Evolutionary conservation across 2,797 vertebrate species (phyloP), one percentile per base, ranked within the genome.

Genomic region (Ctenochaetus hawaiiensis): DNA sequence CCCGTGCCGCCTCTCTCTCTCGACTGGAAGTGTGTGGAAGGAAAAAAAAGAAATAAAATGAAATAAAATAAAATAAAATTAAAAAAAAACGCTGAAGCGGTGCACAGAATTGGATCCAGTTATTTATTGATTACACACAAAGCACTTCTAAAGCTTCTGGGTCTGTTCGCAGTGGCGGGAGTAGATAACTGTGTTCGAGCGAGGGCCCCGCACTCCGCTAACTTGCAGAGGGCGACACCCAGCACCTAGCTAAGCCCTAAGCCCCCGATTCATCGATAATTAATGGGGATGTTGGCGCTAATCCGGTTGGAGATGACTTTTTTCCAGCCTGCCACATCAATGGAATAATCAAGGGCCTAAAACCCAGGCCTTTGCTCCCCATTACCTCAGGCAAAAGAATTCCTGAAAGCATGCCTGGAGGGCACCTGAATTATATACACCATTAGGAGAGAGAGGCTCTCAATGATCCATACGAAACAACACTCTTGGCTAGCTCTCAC

Each of bases 391-490:
- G 97, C 97, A 96, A 97, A 97, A 99, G 96, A 97, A 97, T 97
- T 97, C 96, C 97, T 98, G 97, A 99, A 99, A 99, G 97, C 96
- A 95, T 97, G 97, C 98, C 98, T 97, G 95, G 92, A 95, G 97
- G 97, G 97, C 97, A 98, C 96, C 97, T 98, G 97, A 98, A 99
- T 98, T 98, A 98, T 98, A 97, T 93, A 97, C 97, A 95, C 97
- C 97, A 99, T 99, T 98, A 99, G 97, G 96, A 96, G 96, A 94
- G 94, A 94, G 90, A 96, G 96, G 93, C 95, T 96, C 96, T 96
- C 96, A 97, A 94, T 94, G 95, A 97, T 97, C 96, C 96, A 95
- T 96, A 96, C 95, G 95, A 96, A 97, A 97, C 87, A 86, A 87
- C 96, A 96, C 94, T 96, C 94, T 92, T 94, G 96, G 85, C 88